Percentiles rank a stretch among this genome's conserved stretches.
Evolutionary conservation across 2,113 vertebrate species (phyloP).

Genomic region (Collichthys lucidus): DNA sequence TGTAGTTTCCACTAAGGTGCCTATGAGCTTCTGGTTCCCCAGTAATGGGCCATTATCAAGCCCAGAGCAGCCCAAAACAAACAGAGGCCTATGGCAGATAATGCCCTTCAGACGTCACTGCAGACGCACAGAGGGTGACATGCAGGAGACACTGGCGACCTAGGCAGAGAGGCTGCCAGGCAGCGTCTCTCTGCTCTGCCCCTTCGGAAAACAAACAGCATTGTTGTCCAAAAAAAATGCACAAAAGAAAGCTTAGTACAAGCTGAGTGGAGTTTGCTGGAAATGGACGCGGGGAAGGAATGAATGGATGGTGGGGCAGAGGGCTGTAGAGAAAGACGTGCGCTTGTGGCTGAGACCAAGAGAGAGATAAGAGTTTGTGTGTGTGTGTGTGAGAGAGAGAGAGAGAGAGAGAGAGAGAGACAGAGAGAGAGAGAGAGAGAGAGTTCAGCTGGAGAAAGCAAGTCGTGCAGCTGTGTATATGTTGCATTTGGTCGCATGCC

Average conservation of each 20-base stretch:
- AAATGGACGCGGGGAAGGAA: conserved; percentile 64
- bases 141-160: conserved; percentile 67
- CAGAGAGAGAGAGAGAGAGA: conserved; percentile 31
- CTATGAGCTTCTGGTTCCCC: conserved; percentile 58
- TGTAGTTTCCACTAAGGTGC: conserved; percentile 63
- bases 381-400: conserved; percentile 19
- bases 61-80: conserved; percentile 79
- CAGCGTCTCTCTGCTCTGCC: conserved; percentile 62
- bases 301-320: conserved; percentile 55
- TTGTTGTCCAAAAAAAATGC: conserved; percentile 60
- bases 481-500: conserved; percentile 73
- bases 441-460: conserved; percentile 50
- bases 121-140: conserved; percentile 74
- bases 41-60: conserved; percentile 81
- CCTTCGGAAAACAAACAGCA: conserved; percentile 72
- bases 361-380: conserved; percentile 62
- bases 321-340: conserved; percentile 49
- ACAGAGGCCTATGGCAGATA: conserved; percentile 81
- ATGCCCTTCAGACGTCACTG: conserved; percentile 79
- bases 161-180: conserved; percentile 52
- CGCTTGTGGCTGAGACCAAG: conserved; percentile 37
- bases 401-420: conserved; percentile 19
- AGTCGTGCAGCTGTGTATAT: conserved; percentile 71
- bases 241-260: conserved; percentile 65
- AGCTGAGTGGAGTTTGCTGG: conserved; percentile 62